Evolutionary conservation across 2,113 vertebrate species (phyloP), one percentile per base, ranked within the genome.

Genomic region (Boulengeromyrus knoepffleri): DNA sequence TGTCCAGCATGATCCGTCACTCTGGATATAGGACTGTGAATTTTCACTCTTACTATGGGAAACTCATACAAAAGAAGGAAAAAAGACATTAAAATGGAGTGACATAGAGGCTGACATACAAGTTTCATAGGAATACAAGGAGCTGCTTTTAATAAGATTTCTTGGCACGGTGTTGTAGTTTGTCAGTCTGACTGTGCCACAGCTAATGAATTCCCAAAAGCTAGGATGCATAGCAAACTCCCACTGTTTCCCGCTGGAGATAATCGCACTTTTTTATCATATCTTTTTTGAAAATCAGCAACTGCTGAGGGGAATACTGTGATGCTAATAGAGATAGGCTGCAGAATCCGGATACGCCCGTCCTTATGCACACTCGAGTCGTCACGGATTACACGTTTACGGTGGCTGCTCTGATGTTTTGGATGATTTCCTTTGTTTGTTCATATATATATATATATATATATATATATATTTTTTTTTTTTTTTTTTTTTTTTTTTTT

Each of bases 121-220:
- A 88, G 39, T 21, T 56, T 50, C 89, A 90, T 84, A 36, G 89
- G 90, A 84, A 88, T 89, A 56, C 46, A 85, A 80, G 10, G 2
- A 74, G 86, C 89, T 85, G 50, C 89, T 92, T 92, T 91, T 90
- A 89, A 50, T 91, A 91, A 92, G 90, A 93, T 92, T 93, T 89
- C 66, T 88, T 91, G 46, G 90, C 91, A 92, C 89, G 86, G 89
- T 90, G 94, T 92, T 92, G 92, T 83, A 92, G 85, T 92, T 74
- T 91, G 92, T 93, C 91, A 92, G 89, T 93, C 92, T 92, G 89
- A 90, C 53, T 74, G 15, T 89, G 90, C 90, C 92, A 90, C 80
- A 88, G 89, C 92, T 93, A 93, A 93, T 92, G 89, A 91, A 90
- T 90, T 91, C 88, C 90, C 88, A 74, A 52, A 88, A 90, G 87